Evolutionary conservation across 2,888 invertebrate genomes (phyloP), one percentile per base, ranked within the genome.

Genomic region (Nomada fabriciana): DNA sequence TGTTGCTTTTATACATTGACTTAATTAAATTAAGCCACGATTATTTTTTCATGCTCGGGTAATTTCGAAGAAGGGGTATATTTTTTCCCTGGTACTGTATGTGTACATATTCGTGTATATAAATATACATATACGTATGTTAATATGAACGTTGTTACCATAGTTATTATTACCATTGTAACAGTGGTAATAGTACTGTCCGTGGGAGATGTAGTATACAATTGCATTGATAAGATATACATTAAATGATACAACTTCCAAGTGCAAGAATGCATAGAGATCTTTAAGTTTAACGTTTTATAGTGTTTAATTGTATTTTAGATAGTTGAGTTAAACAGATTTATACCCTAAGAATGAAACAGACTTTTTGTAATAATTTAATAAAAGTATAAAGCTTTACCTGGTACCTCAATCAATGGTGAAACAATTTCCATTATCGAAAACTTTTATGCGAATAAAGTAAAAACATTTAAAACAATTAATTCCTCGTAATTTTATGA

Each of bases 101-200:
- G 53, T 75, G 53, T 75, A 52, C 69, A 69, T 68, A 25, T 63
- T 61, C 43, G n/a, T 68, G 55, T 74, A 52, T 73, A 73, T 74
- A 36, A 36, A 61, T 71, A 52, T 75, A 50, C 36, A 80, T 80
- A 76, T 52, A 74, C 64, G 20, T 71, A 65, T 71, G 67, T 70
- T 57, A 42, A 64, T 67, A 80, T 59, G 20, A 68, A 67, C 13
- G 42, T 76, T 64, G 23, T 81, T 72, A 65, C 11, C 1, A 64
- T 69, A 77, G 65, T 76, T 65, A 73, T 63, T 75, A 76, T 55
- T 60, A 57, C 36, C 80, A 75, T 69, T 64, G 57, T 57, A 57
- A 25, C 23, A 68, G 60, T 73, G 74, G 72, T 82, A 82, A 67
- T 84, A 82, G 60, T 76, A 86, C 63, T 86, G 69, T 68, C 84